phyloP scores from a whole-genome alignment of 2,797 vertebrate species.

The Spinibarbus caldwelli region DNA sequence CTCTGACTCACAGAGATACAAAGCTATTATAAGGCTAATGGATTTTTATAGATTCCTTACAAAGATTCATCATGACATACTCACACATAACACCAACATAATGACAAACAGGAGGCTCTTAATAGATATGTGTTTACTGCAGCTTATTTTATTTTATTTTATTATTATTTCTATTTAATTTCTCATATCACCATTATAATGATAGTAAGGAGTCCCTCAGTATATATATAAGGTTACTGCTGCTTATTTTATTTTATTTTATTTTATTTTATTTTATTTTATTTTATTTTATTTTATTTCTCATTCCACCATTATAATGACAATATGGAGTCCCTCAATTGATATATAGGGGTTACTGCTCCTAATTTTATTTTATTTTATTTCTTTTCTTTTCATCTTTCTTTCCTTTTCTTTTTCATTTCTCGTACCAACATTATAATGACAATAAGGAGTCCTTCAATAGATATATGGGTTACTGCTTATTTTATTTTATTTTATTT shows the following conservation, averaged over 20 bases:
- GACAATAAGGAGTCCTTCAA: background rate
- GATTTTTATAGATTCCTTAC: background rate
- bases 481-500: too few species aligned
- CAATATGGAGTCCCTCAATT: too few species aligned
- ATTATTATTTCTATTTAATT: background rate
- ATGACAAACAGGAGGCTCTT: background rate
- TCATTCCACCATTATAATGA: too few species aligned
- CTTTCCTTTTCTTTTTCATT: background rate
- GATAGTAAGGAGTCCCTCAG: background rate
- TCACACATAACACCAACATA: background rate
- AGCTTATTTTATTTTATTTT: background rate
- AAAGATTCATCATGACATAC: background rate
- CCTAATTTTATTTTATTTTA: too few species aligned
- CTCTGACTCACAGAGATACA: background rate
- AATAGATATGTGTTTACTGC: background rate
- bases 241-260: too few species aligned
- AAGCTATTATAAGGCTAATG: slow-evolving; percentile 9
- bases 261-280: too few species aligned
- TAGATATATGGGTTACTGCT: background rate
- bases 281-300: too few species aligned
- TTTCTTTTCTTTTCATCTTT: too few species aligned
- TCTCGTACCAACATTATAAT: too few species aligned
- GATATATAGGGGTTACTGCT: too few species aligned
- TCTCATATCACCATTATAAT: too few species aligned
- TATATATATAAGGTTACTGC: too few species aligned